Evolutionary conservation across 2,113 vertebrate genomes (phyloP), one percentile per base, ranked within the genome.

Genomic region (Emydocephalus ijimae): DNA sequence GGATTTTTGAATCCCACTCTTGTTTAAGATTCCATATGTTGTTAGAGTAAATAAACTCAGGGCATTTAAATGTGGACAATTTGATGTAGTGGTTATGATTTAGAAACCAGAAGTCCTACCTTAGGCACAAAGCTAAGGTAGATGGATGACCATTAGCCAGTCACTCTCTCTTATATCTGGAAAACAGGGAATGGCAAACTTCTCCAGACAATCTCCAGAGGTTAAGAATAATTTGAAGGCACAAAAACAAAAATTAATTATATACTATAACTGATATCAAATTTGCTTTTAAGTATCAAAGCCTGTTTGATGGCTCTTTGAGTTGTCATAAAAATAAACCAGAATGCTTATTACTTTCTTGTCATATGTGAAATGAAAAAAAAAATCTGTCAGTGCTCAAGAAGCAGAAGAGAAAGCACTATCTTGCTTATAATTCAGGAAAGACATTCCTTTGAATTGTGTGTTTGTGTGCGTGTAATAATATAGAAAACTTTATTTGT

Each of bases 401-500:
- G 90, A 91, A 34, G 20, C 91, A 95, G 94, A 93, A 57, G 0
- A 0, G 92, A 95, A 94, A 92, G 86, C 4, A 43, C 21, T 85
- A 6, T 15, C 45, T 23, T n/a, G 0, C 93, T 93, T 96, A n/a
- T 93, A 15, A 90, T 87, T n/a, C 34, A 23, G 23, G 21, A 91
- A 90, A 93, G 57, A 94, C 5, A 0, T 85, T 21, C 7, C 1
- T 92, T 92, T 81, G 21, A 87, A 57, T 8, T 39, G 15, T 81
- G n/a, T 74, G 64, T 74, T 15, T 69, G 4, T 39, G 5, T 74
- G 15, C 39, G 14, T 81, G n/a, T 39, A 4, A 39, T 20, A 34
- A 69, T 69, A 6, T 21, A 94, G 95, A 95, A 92, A 91, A 92
- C 90, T 95, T 91, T 95, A 56, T 85, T 94, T 95, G 92, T 89